These are phyloP conservation scores for Desmophyllum pertusum DNA, from an alignment of 92 coral and sea anemone genomes.

Conservation along the genomic window DNA sequence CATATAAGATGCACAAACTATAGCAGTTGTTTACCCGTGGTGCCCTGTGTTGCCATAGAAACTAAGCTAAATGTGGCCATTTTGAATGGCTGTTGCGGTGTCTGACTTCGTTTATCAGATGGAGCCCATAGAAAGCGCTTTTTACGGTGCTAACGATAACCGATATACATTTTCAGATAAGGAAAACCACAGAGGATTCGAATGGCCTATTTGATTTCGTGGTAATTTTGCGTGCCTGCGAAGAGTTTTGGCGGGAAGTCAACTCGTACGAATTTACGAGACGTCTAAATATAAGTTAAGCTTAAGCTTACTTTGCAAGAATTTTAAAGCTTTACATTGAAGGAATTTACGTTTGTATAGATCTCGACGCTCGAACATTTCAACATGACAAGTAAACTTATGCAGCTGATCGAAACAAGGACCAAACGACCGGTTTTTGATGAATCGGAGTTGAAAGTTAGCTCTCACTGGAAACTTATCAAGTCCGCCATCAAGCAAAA, in stretches of 20 bases:
- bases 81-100: neutral
- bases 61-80: constrained; percentile 19
- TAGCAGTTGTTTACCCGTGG: neutral
- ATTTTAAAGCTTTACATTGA: neutral
- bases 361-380: neutral
- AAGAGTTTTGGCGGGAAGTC: neutral
- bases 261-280: neutral
- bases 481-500: constrained; percentile 67
- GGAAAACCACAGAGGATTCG: neutral
- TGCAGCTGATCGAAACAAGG: constrained; percentile 71
- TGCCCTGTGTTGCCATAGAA: constrained; percentile 37
- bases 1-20: neutral
- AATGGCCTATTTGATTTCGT: neutral
- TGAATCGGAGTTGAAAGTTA: constrained; percentile 69
- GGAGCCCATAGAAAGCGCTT: neutral
- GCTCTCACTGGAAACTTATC: constrained; percentile 90
- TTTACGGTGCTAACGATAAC: neutral
- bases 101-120: constrained; percentile 6
- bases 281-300: no score
- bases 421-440: constrained; percentile 54
- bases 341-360: neutral
- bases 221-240: neutral
- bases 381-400: constrained; percentile 68
- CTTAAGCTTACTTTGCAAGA: no score
- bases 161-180: neutral